These are phyloP conservation scores for Galaxea fascicularis DNA, from an alignment of 92 coral and sea anemone genomes.

Conservation along the genomic window DNA sequence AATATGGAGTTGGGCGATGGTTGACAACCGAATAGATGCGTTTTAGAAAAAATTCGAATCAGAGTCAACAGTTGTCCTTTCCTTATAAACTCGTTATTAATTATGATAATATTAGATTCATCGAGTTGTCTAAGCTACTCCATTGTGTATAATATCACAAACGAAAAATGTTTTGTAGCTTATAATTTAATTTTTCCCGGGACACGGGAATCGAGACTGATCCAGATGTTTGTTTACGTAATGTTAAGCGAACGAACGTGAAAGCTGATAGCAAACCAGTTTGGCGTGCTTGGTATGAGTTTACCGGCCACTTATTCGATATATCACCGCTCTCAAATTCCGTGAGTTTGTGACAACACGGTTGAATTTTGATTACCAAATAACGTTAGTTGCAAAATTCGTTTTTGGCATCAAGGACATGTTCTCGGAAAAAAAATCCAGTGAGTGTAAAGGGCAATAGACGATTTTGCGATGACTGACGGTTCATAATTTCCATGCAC, in stretches of 20 bases:
- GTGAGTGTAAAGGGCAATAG: neutral
- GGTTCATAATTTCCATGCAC: no score
- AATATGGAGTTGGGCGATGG: neutral
- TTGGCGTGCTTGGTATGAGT: conserved; percentile 37
- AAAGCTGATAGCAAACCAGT: conserved; percentile 6
- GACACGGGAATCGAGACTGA: neutral
- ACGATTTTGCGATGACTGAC: no score
- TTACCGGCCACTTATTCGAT: neutral
- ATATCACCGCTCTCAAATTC: neutral
- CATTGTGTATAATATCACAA: conserved; percentile 8
- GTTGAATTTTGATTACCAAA: neutral
- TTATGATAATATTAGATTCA: conserved; percentile 3
- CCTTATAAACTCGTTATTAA: neutral
- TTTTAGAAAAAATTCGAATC: neutral
- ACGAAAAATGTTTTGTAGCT: neutral
- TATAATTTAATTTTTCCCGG: neutral
- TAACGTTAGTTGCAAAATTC: neutral
- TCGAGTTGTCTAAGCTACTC: neutral
- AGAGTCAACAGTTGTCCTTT: neutral
- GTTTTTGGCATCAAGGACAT: neutral
- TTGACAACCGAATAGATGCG: neutral
- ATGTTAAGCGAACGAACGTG: neutral
- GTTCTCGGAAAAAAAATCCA: neutral
- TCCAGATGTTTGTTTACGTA: conserved; percentile 7
- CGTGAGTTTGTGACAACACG: neutral